Percentiles rank a stretch among this genome's conserved stretches.
Conservation (phyloP, 2,113 vertebrate species). For the Conger conger region DNA sequence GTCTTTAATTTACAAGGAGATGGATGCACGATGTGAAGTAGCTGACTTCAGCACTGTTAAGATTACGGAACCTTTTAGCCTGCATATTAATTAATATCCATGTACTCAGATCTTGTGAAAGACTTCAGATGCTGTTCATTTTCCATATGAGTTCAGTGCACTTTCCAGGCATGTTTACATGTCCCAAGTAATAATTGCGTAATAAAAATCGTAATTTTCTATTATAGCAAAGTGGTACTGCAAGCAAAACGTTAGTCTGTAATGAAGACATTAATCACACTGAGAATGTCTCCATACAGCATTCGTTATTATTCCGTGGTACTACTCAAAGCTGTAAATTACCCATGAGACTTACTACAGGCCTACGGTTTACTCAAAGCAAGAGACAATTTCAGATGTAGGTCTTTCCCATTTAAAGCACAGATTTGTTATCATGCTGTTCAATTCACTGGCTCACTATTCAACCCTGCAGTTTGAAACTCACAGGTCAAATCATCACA, state of each 20-base stretch:
- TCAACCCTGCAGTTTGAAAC: background rate
- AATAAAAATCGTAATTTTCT: background rate
- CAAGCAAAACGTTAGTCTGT: background rate
- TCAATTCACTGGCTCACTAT: background rate
- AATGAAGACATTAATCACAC: background rate
- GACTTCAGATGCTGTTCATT: background rate
- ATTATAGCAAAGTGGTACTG: background rate
- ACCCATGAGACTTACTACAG: background rate
- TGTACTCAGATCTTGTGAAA: no score
- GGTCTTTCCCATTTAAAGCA: background rate
- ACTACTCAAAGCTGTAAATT: background rate
- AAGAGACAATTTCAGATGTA: background rate
- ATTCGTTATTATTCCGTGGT: background rate
- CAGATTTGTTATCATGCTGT: background rate
- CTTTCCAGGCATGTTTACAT: background rate
- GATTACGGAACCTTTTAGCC: background rate
- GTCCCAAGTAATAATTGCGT: background rate
- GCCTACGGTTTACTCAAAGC: background rate
- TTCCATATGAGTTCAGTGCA: background rate
- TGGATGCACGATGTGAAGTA: background rate
- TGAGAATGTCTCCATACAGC: background rate
- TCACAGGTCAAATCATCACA: slow-evolving; percentile 9
- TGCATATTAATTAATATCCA: background rate
- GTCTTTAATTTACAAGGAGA: background rate
- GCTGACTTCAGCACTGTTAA: background rate